Conservation (phyloP, 2,888 invertebrate species). For the Agrochola lota region DNA sequence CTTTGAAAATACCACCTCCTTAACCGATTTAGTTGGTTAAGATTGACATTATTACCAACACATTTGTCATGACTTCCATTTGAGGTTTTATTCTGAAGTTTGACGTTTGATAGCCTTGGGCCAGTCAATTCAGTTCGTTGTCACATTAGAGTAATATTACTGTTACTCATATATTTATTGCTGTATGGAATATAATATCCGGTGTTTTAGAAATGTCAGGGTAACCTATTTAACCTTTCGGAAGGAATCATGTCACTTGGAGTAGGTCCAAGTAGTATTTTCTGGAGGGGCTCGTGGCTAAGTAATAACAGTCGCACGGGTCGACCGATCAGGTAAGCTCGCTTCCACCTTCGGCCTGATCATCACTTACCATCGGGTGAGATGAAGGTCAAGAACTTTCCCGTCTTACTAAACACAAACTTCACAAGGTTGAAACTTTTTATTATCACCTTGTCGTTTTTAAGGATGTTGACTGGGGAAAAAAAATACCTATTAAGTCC, state of each 20-base stretch:
- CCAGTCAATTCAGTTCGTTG: slow-evolving; percentile 17
- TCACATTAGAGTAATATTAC: slow-evolving; percentile 36
- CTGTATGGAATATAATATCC: slow-evolving; percentile 39
- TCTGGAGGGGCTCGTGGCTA: too few species aligned
- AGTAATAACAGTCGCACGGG: too few species aligned
- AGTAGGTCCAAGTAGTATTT: too few species aligned
- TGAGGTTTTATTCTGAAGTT: slow-evolving; percentile 18
- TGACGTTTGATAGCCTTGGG: slow-evolving; percentile 22
- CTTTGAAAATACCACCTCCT: slow-evolving; percentile 25
- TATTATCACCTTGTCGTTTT: too few species aligned
- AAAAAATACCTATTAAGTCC: too few species aligned
- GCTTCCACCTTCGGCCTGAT: too few species aligned
- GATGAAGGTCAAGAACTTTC: too few species aligned
- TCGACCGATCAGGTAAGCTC: too few species aligned
- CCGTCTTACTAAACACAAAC: too few species aligned
- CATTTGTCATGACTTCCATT: slow-evolving; percentile 30
- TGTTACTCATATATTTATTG: slow-evolving; percentile 20
- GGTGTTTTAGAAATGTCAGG: slow-evolving; percentile 26
- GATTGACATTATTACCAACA: slow-evolving; percentile 42
- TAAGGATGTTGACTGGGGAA: too few species aligned
- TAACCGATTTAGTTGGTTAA: slow-evolving; percentile 20
- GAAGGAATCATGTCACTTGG: background rate
- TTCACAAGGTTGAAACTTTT: too few species aligned
- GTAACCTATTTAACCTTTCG: slow-evolving; percentile 18
- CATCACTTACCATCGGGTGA: too few species aligned